Evolutionary conservation across 2,113 vertebrate genomes (phyloP).

Genomic region (Mustelus asterias): DNA sequence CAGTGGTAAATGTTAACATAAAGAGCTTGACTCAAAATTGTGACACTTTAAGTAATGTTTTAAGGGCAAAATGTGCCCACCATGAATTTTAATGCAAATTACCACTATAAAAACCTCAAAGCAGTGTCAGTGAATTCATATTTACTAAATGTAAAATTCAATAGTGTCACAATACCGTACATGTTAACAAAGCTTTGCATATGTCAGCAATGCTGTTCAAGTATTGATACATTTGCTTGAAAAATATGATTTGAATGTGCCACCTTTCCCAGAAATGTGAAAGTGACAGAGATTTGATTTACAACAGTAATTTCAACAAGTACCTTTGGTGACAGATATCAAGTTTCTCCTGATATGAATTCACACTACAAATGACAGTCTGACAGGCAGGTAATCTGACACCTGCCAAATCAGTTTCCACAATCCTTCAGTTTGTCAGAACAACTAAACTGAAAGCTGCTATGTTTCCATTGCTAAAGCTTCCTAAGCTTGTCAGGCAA

Average conservation of each 20-base stretch:
- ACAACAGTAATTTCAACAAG: slow-evolving; percentile 32
- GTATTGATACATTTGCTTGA: background rate
- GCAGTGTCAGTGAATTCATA: background rate
- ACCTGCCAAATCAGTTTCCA: slow-evolving; percentile 34
- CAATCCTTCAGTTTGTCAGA: slow-evolving; percentile 19
- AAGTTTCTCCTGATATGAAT: slow-evolving; percentile 30
- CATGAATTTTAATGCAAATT: background rate
- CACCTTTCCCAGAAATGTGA: slow-evolving; percentile 26
- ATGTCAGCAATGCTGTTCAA: background rate
- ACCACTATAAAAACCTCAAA: background rate
- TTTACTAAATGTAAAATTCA: slow-evolving; percentile 17
- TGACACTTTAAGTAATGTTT: slow-evolving; percentile 7
- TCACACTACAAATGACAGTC: slow-evolving; percentile 29
- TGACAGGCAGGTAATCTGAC: slow-evolving; percentile 36
- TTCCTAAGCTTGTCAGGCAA: slow-evolving; percentile 1
- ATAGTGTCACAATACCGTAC: background rate
- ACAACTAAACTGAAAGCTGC: slow-evolving; percentile 5
- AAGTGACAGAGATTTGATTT: slow-evolving; percentile 27
- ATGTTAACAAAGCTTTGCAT: background rate
- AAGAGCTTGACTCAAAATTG: background rate
- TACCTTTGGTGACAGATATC: slow-evolving; percentile 31
- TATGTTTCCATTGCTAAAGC: slow-evolving; percentile 15
- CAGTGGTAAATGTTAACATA: background rate
- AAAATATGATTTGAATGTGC: slow-evolving; percentile 31
- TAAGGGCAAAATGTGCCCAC: background rate